Percentiles rank a stretch among this genome's conserved stretches.
These are phyloP conservation scores for Ryuthela nishihirai DNA, from an alignment of 2,888 invertebrate species.

Conservation along the genomic window DNA sequence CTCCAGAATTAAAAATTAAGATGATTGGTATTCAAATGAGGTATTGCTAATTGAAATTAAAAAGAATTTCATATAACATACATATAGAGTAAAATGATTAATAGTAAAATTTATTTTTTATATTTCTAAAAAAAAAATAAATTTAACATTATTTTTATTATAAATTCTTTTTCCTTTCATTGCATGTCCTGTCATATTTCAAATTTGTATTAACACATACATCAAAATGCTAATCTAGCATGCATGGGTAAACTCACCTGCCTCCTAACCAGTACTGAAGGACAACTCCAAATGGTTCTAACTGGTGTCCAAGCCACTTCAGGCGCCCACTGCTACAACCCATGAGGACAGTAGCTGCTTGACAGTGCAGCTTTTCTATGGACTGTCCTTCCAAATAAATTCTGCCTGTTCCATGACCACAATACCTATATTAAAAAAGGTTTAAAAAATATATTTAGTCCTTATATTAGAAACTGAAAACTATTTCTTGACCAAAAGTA, in stretches of 20 bases:
- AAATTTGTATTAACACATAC: too few relatives aligned
- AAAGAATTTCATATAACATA: too few relatives aligned
- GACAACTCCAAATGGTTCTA: constrained; percentile 60
- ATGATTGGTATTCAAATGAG: too few relatives aligned
- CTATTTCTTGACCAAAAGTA: too few relatives aligned
- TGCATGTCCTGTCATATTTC: too few relatives aligned
- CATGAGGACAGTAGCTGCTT: constrained; percentile 61
- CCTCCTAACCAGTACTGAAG: constrained; percentile 63
- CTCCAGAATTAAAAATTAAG: too few relatives aligned
- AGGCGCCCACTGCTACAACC: constrained; percentile 68
- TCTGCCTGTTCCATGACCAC: constrained; percentile 71
- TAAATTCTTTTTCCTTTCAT: too few relatives aligned
- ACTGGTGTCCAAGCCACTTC: constrained; percentile 54
- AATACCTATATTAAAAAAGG: constrained; percentile 54
- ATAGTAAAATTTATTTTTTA: too few relatives aligned
- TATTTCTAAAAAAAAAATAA: too few relatives aligned
- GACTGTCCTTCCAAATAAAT: constrained; percentile 57
- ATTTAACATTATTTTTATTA: too few relatives aligned
- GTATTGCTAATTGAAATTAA: too few relatives aligned
- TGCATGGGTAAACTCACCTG: constrained; percentile 55
- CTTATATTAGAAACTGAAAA: constrained; percentile 7
- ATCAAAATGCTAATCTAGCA: neutral
- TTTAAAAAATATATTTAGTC: constrained; percentile 1
- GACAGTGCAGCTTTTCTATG: constrained; percentile 57
- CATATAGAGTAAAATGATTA: too few relatives aligned